Evolutionary conservation across 2,888 invertebrate genomes (phyloP), one percentile per base, ranked within the genome.

Genomic region (Hirtodrosophila alboralis): DNA sequence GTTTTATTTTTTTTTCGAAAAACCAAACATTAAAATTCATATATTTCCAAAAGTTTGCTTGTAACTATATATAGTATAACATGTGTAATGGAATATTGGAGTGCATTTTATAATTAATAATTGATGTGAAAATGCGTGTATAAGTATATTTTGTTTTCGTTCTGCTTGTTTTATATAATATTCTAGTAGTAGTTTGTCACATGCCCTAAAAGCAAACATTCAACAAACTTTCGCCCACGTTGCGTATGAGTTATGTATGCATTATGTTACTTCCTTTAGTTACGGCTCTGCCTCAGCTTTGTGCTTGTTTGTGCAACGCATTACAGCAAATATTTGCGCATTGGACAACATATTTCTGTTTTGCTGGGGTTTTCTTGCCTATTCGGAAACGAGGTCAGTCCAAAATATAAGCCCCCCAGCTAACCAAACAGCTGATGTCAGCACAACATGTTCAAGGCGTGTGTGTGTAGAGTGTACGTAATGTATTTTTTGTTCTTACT

Each of bases 361-460:
- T 27, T 62, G 49, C 57, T 28, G 21, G 72, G 64, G 56, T 58
- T 68, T 64, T 62, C 54, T 54, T 68, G 68, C 52, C 64, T 68
- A 45, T 52, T 16, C 28, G 40, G n/a, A 31, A 78, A 77, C 75
- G 80, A 67, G 77, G 77, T 80, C 77, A 78, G 60, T 70, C 56
- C 62, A 40, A 74, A 74, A 77, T 77, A 77, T 77, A 80, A 74
- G 71, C 77, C 77, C 77, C 77, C 67, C 62, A 60, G 80, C 77
- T 78, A 65, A 59, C 58, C 74, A 78, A 77, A 71, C 78, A 80
- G 77, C 78, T 80, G 78, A 75, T 80, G 78, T 78, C 78, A 78
- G 78, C 78, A 75, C 49, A 80, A 70, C 37, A 53, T 43, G 18
- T 14, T 43, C 16, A 14, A 27, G 13, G 30, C 36, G 18, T 41